A percentile compares a stretch with the other conserved stretches of the same genome.
phyloP scores from a whole-genome alignment of 2,797 vertebrate species.

The Microchirus variegatus region DNA sequence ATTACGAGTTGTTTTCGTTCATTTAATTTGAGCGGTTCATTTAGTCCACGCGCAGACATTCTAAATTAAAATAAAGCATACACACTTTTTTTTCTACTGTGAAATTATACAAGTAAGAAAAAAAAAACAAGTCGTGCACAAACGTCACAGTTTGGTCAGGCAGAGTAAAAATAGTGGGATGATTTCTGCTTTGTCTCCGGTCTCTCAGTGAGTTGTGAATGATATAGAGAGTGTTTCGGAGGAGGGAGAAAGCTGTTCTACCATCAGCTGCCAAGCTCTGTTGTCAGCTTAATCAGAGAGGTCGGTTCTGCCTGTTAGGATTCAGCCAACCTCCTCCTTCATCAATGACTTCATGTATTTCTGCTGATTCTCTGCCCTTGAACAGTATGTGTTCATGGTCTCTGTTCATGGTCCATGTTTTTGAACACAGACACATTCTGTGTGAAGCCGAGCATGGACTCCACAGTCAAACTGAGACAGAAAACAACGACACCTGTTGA shows the following conservation, averaged over 20 bases:
- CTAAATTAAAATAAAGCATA: too few relatives aligned
- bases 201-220: constrained; percentile 43
- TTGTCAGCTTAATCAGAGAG: constrained; percentile 41
- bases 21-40: constrained; percentile 11
- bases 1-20: constrained; percentile 7
- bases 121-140: constrained; percentile 1
- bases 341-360: not conserved
- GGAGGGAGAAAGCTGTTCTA: constrained; percentile 59
- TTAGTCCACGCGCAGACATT: not conserved
- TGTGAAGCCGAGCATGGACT: too few relatives aligned
- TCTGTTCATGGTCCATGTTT: too few relatives aligned
- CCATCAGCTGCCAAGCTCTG: constrained; percentile 58
- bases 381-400: not conserved
- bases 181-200: constrained; percentile 44
- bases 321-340: constrained; percentile 26
- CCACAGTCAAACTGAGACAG: too few relatives aligned
- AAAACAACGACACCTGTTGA: too few relatives aligned
- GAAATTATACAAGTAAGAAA: constrained; percentile 4
- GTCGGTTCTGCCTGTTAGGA: constrained; percentile 42
- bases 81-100: not conserved
- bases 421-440: too few relatives aligned
- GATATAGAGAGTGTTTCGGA: constrained; percentile 51
- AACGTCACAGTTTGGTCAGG: constrained; percentile 44
- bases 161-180: constrained; percentile 41
- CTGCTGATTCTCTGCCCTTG: not conserved